A percentile compares a stretch with the other conserved stretches of the same genome.
phyloP scores from a whole-genome alignment of 2,888 invertebrate species.

The Nomada ferruginata region DNA sequence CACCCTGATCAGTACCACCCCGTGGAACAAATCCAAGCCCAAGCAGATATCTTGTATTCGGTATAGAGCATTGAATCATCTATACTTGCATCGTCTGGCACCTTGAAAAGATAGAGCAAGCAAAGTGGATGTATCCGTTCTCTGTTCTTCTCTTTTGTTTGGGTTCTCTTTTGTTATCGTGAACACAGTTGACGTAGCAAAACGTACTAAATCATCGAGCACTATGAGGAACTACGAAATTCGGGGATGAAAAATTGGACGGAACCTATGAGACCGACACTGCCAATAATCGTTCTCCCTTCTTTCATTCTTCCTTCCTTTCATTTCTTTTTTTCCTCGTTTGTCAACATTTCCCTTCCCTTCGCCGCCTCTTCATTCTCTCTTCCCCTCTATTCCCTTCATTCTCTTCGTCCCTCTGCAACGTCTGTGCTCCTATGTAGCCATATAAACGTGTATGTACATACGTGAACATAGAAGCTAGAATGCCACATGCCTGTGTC shows the following conservation, averaged over 20 bases:
- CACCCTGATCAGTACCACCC: not conserved
- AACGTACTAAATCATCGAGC: conserved; percentile 36
- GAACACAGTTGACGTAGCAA: conserved; percentile 5
- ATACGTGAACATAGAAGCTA: conserved; percentile 74
- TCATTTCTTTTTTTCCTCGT: not conserved
- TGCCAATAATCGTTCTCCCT: not conserved
- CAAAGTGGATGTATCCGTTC: not conserved
- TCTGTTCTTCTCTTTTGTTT: not conserved
- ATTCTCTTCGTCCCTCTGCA: conserved; percentile 36
- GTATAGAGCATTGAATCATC: not conserved
- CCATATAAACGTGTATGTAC: conserved; percentile 58
- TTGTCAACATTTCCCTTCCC: not conserved
- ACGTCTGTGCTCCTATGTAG: conserved; percentile 46
- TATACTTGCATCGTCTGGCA: conserved; percentile 20
- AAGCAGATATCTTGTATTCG: not conserved
- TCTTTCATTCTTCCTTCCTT: not conserved
- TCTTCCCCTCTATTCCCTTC: not conserved
- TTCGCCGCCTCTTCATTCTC: not conserved
- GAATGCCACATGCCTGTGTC: conserved; percentile 82
- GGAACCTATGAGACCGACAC: conserved; percentile 27
- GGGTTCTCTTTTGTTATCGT: not conserved
- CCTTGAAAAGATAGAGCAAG: conserved; percentile 33
- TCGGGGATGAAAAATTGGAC: conserved; percentile 20
- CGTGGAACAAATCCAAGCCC: not conserved
- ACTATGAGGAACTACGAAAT: conserved; percentile 36